Percentiles rank a stretch among this genome's conserved stretches.
Evolutionary conservation across 2,113 vertebrate genomes (phyloP).

Genomic region (Thalassoma bifasciatum): DNA sequence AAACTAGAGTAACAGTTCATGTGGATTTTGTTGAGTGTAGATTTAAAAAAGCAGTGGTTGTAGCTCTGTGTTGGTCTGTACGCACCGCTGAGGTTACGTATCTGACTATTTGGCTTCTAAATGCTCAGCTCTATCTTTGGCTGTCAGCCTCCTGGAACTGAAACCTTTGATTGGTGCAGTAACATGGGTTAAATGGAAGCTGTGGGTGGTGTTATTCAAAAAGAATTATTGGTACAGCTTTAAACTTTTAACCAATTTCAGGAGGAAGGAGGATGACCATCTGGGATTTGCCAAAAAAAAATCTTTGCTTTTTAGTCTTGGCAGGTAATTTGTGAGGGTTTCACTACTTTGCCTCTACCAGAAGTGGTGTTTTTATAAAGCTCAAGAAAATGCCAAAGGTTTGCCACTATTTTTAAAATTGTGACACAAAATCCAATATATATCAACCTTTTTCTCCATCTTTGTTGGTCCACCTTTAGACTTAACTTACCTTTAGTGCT

Average conservation of each 20-base stretch:
- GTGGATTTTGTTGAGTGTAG: background rate
- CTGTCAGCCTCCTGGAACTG: background rate
- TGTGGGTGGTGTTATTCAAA: background rate
- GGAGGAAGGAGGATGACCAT: too few species aligned
- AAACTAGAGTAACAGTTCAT: background rate
- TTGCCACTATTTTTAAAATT: too few species aligned
- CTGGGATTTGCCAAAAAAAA: too few species aligned
- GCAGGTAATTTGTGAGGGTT: too few species aligned
- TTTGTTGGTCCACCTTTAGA: background rate
- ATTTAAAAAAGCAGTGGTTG: background rate
- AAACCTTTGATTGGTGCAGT: background rate
- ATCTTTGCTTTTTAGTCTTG: too few species aligned
- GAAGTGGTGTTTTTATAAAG: too few species aligned
- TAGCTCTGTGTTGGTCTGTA: background rate
- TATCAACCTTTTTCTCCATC: too few species aligned
- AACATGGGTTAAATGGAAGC: background rate
- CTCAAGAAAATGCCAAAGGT: too few species aligned
- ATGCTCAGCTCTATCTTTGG: background rate
- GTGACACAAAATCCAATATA: too few species aligned
- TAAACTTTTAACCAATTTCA: too few species aligned
- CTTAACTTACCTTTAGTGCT: slow-evolving; percentile 88
- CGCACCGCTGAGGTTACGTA: background rate
- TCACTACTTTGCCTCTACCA: too few species aligned
- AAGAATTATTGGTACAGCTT: too few species aligned
- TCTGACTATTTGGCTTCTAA: background rate